Evolutionary conservation across 1,140 invertebrate genomes (phyloP).

Genomic region (Andrena cerasifolii): DNA sequence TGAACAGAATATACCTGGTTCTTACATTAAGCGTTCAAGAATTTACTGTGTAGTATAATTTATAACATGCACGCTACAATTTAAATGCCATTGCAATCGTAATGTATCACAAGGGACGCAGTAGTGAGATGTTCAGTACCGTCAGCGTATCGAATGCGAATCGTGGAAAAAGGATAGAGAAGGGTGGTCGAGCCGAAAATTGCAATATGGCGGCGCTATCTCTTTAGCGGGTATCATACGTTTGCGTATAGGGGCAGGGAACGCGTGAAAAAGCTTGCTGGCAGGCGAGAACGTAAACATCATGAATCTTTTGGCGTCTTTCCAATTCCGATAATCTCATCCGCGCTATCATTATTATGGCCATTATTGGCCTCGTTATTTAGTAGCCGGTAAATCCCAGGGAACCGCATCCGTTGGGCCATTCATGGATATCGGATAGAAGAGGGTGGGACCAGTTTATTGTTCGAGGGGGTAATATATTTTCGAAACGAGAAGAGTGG

Average conservation of each 20-base stretch:
- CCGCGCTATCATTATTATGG: slow-evolving; percentile 74
- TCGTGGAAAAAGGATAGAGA: neutral
- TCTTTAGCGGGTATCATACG: neutral
- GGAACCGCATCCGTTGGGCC: slow-evolving; percentile 59
- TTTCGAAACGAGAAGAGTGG: slow-evolving; percentile 12
- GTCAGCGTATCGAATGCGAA: neutral
- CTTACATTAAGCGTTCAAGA: too few species aligned
- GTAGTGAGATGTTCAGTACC: neutral
- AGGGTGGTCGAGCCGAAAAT: neutral
- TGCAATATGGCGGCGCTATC: neutral
- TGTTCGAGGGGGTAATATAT: slow-evolving; percentile 37
- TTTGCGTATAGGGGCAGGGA: neutral
- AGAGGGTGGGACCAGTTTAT: slow-evolving; percentile 24
- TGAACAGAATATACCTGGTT: too few species aligned
- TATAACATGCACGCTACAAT: neutral
- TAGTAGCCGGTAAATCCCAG: slow-evolving; percentile 73
- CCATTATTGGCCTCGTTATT: slow-evolving; percentile 77
- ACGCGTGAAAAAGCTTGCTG: neutral
- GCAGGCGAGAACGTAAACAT: slow-evolving; percentile 11
- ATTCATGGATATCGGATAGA: slow-evolving; percentile 36
- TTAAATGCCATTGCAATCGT: neutral
- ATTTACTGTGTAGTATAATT: too few species aligned
- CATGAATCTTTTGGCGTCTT: slow-evolving; percentile 69
- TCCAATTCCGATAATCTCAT: slow-evolving; percentile 79
- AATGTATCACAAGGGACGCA: neutral